Conservation (phyloP, 2,888 invertebrate species). For the Cheilosia soror region DNA sequence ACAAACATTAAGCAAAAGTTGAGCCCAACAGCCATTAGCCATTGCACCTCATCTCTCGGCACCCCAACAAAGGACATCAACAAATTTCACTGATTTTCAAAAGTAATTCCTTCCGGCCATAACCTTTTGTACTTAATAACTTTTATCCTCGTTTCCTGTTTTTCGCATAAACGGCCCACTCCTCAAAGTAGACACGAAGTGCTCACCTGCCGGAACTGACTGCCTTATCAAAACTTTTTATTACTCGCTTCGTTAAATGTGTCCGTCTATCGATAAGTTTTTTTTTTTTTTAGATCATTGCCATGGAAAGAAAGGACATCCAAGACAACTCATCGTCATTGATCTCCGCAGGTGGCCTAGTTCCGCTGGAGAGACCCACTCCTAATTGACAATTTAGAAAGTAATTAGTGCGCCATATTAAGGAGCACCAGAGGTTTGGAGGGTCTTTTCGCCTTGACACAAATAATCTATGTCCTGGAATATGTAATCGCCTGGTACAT, state of each 20-base stretch:
- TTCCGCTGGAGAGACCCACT: conserved; percentile 4
- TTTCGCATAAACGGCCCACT: neutral
- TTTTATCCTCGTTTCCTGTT: conserved; percentile 23
- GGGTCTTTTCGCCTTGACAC: conserved; percentile 39
- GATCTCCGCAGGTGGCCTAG: conserved; percentile 45
- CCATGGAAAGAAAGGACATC: neutral
- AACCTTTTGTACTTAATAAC: conserved; percentile 64
- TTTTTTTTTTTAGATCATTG: neutral
- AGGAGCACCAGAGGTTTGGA: neutral
- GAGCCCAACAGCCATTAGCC: conserved; percentile 3
- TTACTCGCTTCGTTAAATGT: conserved; percentile 45
- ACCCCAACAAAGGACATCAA: conserved; percentile 11
- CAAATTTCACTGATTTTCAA: conserved; percentile 60
- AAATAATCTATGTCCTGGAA: conserved; percentile 56
- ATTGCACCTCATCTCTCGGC: conserved; percentile 1
- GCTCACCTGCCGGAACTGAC: neutral
- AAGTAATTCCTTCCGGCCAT: conserved; percentile 49
- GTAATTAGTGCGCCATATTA: conserved; percentile 50
- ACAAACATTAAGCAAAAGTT: neutral
- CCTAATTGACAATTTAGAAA: conserved; percentile 45
- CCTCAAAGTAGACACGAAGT: neutral
- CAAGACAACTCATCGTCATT: conserved; percentile 1
- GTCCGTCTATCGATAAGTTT: neutral
- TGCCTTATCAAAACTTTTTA: conserved; percentile 42
- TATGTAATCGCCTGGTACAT: conserved; percentile 16